Evolutionary conservation across 2,888 invertebrate species (phyloP), one percentile per base, ranked within the genome.

Genomic region (Agrochola lychnidis): DNA sequence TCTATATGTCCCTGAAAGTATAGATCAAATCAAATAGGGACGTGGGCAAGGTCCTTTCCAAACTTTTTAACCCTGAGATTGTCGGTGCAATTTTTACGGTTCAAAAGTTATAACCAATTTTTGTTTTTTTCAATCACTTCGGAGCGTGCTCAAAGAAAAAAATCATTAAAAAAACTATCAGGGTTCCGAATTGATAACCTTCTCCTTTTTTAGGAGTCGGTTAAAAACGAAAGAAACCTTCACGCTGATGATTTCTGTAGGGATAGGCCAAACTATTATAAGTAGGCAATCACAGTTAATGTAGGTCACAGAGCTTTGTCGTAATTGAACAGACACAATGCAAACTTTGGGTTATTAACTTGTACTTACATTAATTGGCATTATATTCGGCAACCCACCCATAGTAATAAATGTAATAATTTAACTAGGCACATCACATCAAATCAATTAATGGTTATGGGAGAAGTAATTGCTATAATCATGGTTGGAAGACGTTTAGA

Each of bases 341-440:
- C 30, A 48, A 77, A 78, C n/a, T 78, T 79, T 57, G 30, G 51
- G 22, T 53, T 45, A 59, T 76, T 82, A 77, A n/a, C n/a, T n/a
- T 25, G 9, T 40, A 45, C 45, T 45, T 45, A 69, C n/a, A 78
- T 40, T 75, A 56, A 82, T 78, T 76, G 53, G 40, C 83, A 77
- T 30, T 67, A 82, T 12, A 62, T 68, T 77, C 9, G 57, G 40
- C 57, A 76, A 62, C 69, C 36, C 59, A 83, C 53, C 57, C 51
- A 51, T 36, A 51, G 22, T 25, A 53, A 59, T 64, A 59, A 82
- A 64, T 69, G 22, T 25, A 53, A 59, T 64, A 59, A 76, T 69
- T 69, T 69, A 68, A 79, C 51, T 68, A n/a, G 53, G 53, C 68
- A 16, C 82, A 77, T 82, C 68, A 16, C 82, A 77, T 82, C 12